Evolutionary conservation across 2,113 vertebrate species (phyloP).

Genomic region (Nycticryphes semicollaris): DNA sequence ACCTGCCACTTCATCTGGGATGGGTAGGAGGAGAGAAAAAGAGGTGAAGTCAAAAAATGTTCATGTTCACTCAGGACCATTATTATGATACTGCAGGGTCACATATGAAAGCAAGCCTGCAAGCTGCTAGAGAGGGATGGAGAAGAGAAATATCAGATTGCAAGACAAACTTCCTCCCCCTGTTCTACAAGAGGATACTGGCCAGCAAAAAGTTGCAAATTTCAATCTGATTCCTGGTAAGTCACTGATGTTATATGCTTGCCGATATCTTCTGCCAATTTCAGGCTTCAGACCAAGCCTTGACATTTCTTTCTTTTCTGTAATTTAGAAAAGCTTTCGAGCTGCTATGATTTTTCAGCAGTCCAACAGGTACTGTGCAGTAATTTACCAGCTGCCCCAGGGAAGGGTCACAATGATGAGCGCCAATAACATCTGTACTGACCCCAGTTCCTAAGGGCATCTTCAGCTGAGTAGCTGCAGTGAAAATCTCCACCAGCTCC

Average conservation of each 20-base stretch:
- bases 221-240: not conserved
- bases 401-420: not conserved
- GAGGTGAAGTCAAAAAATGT: conserved; percentile 41
- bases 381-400: not conserved
- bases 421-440: not conserved
- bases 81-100: not conserved
- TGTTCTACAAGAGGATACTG: not conserved
- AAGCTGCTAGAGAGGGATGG: not conserved
- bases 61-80: not conserved
- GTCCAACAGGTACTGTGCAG: not conserved
- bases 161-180: not conserved
- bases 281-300: not conserved
- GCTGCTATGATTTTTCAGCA: not conserved
- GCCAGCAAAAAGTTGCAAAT: not conserved
- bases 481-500: not conserved
- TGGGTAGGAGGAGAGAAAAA: conserved; percentile 50
- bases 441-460: not conserved
- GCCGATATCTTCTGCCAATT: not conserved
- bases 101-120: not conserved
- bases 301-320: not conserved
- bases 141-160: not conserved
- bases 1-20: conserved; percentile 68
- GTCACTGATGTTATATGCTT: not conserved
- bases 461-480: not conserved
- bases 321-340: not conserved